Percentiles rank a stretch among this genome's conserved stretches.
Evolutionary conservation across 53 echinoderm and acorn worm genomes (phyloP).

Genomic region (Echinometra lucunter): DNA sequence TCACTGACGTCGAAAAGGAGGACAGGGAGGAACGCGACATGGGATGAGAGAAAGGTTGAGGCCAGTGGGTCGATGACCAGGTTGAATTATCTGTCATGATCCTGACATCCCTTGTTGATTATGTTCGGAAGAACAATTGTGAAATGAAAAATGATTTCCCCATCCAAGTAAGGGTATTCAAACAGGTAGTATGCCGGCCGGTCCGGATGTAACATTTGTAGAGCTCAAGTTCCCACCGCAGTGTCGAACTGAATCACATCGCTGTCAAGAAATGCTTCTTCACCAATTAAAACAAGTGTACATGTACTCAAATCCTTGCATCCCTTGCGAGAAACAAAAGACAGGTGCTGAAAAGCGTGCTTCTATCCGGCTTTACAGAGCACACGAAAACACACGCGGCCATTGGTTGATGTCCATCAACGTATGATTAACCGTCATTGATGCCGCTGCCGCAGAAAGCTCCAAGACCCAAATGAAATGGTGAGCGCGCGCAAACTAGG

Average conservation of each 20-base stretch:
- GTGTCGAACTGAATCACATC: not conserved
- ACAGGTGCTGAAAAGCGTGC: conserved; percentile 40
- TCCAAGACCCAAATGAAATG: not conserved
- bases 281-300: conserved; percentile 1
- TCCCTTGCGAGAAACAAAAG: not conserved
- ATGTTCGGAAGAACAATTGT: not conserved
- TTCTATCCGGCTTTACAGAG: not conserved
- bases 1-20: not conserved
- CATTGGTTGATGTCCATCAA: conserved; percentile 41
- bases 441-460: not conserved
- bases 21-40: not conserved
- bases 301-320: not conserved
- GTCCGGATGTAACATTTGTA: not conserved
- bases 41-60: not conserved
- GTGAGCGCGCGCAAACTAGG: not conserved
- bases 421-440: conserved; percentile 49
- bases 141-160: not conserved
- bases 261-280: not conserved
- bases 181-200: not conserved
- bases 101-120: not conserved
- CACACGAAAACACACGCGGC: conserved; percentile 19
- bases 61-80: not conserved
- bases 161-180: not conserved
- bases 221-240: not conserved
- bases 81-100: conserved; percentile 27